phyloP scores from a whole-genome alignment of 2,888 invertebrate species.

The Ferrisia virgata region DNA sequence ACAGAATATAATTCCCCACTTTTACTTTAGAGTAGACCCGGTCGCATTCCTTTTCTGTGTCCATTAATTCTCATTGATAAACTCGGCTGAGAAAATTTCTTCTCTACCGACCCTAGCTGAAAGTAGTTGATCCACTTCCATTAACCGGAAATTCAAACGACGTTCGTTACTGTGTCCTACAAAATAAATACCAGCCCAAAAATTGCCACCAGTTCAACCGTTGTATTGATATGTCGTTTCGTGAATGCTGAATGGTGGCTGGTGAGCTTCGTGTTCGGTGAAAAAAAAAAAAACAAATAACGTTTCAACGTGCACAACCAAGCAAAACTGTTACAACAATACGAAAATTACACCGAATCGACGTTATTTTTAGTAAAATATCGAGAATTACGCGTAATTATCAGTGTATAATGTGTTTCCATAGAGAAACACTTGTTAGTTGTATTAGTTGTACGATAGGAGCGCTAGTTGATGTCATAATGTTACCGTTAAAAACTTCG shows the following conservation, averaged over 20 bases:
- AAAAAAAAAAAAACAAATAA: too few species aligned
- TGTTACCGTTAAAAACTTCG: neutral
- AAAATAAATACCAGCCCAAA: slow-evolving; percentile 9
- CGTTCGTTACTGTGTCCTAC: neutral
- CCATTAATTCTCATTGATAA: neutral
- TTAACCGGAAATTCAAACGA: slow-evolving; percentile 14
- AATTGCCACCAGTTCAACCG: neutral
- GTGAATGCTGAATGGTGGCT: too few species aligned
- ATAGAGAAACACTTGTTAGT: neutral
- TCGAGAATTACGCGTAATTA: neutral
- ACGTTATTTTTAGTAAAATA: neutral
- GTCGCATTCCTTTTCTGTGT: neutral
- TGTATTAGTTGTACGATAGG: neutral
- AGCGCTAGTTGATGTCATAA: neutral
- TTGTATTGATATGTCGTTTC: neutral
- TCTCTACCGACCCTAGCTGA: neutral
- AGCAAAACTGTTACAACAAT: neutral
- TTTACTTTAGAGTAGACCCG: neutral
- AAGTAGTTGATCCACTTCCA: slow-evolving; percentile 25
- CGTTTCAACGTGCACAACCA: neutral
- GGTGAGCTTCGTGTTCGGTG: too few species aligned
- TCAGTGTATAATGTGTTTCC: neutral
- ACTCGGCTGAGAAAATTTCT: neutral
- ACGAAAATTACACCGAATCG: neutral
- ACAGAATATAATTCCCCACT: neutral